phyloP scores from a whole-genome alignment of 2,113 vertebrate genomes.

The Indri indri region DNA sequence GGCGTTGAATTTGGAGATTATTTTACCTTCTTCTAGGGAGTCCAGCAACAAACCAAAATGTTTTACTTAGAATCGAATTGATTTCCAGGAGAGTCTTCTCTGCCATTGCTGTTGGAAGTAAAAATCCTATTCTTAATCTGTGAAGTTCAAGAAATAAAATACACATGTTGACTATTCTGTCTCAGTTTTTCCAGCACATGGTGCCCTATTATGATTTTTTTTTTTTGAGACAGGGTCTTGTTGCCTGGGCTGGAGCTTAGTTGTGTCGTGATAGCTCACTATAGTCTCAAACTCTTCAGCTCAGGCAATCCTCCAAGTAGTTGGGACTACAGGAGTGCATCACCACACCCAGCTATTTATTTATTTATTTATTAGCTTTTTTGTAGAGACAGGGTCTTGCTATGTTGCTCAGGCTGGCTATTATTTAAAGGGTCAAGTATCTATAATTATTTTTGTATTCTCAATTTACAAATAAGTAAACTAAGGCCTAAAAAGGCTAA shows the following conservation, averaged over 20 bases:
- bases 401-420: too few relatives aligned
- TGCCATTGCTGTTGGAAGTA: background rate
- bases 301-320: too few relatives aligned
- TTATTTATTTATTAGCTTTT: too few relatives aligned
- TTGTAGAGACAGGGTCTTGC: too few relatives aligned
- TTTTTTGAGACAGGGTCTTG: too few relatives aligned
- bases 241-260: too few relatives aligned
- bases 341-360: too few relatives aligned
- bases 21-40: background rate
- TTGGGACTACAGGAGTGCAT: too few relatives aligned
- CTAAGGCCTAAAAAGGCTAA: background rate
- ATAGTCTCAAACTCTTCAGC: too few relatives aligned
- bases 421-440: background rate
- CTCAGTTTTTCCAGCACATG: background rate
- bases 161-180: background rate
- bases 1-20: background rate
- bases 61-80: slow-evolving; percentile 4
- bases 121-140: background rate
- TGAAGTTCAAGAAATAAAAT: slow-evolving; percentile 18
- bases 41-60: background rate
- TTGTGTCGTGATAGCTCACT: too few relatives aligned
- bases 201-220: background rate
- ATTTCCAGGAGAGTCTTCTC: background rate
- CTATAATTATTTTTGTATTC: slow-evolving; percentile 38
- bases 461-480: slow-evolving; percentile 28